These are phyloP conservation scores for Spongilla lacustris DNA, from an alignment of 37 sponge, comb jelly and placozoan genomes.

Conservation along the genomic window DNA sequence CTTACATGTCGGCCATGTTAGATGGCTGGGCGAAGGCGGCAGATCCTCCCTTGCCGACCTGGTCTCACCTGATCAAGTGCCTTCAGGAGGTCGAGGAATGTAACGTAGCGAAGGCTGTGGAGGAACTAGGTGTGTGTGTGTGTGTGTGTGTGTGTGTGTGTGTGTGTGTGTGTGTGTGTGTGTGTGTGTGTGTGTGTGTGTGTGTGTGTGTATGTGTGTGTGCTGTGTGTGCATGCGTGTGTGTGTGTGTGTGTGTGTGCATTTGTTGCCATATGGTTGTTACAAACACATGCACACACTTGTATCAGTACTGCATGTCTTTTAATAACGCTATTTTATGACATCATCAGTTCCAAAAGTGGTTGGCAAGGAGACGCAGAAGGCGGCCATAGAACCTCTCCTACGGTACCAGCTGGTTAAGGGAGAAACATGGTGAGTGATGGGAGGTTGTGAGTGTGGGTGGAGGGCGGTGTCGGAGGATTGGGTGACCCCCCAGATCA, in stretches of 20 bases:
- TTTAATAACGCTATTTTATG: no score
- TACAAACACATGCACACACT: no score
- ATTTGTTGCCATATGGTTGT: background rate
- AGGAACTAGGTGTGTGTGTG: background rate
- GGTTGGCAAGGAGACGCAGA: constrained; percentile 40
- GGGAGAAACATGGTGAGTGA: constrained; percentile 66
- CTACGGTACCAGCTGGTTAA: constrained; percentile 49
- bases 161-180: background rate
- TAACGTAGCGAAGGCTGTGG: background rate
- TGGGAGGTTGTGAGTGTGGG: background rate
- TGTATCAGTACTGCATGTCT: no score
- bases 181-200: background rate
- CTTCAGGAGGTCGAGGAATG: background rate
- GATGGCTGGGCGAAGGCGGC: background rate
- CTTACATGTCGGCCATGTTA: background rate
- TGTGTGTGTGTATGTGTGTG: background rate
- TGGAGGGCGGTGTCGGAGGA: no score
- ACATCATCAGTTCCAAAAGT: background rate
- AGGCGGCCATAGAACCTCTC: constrained; percentile 40
- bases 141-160: constrained; percentile 1
- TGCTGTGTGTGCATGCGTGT: no score
- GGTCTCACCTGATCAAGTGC: background rate
- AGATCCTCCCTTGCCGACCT: background rate
- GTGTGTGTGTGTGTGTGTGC: background rate
- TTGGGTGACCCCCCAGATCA: no score